phyloP scores from a whole-genome alignment of 2,797 vertebrate species.

The Hoplostethus atlanticus region DNA sequence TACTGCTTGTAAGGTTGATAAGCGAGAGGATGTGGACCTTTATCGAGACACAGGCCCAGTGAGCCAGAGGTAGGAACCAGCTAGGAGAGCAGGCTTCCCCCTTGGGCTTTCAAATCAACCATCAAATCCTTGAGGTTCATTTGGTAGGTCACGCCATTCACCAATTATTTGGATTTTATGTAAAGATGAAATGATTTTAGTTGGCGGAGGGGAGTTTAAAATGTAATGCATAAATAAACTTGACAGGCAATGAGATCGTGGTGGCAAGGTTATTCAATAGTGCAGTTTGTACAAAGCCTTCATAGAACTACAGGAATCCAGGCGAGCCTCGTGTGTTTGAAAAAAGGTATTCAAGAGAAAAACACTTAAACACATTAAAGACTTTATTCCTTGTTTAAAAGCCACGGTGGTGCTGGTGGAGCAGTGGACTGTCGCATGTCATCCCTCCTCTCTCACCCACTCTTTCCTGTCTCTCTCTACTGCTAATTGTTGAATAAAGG shows the following conservation, averaged over 20 bases:
- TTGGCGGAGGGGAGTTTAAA: constrained; percentile 72
- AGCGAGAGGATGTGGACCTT: constrained; percentile 74
- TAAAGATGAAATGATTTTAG: constrained; percentile 83
- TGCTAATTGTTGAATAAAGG: no score
- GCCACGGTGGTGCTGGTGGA: not conserved
- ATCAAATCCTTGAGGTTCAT: constrained; percentile 80
- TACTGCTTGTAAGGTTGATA: constrained; percentile 71
- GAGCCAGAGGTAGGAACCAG: constrained; percentile 80
- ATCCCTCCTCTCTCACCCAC: no score
- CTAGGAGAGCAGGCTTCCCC: constrained; percentile 69
- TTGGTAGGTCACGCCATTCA: constrained; percentile 80
- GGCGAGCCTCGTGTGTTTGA: constrained; percentile 53
- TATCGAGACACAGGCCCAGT: constrained; percentile 68
- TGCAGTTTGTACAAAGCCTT: constrained; percentile 58
- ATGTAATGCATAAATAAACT: constrained; percentile 74
- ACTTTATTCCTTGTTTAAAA: constrained; percentile 56
- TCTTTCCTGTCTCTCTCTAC: no score
- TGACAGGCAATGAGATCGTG: constrained; percentile 78
- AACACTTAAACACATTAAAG: constrained; percentile 18
- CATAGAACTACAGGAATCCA: constrained; percentile 47
- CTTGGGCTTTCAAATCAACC: constrained; percentile 79
- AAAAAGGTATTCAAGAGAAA: constrained; percentile 27
- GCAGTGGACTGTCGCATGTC: no score
- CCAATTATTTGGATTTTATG: constrained; percentile 87
- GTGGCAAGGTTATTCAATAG: constrained; percentile 58